Conservation (phyloP, 1,140 invertebrate genomes). For the Pinna nobilis region DNA sequence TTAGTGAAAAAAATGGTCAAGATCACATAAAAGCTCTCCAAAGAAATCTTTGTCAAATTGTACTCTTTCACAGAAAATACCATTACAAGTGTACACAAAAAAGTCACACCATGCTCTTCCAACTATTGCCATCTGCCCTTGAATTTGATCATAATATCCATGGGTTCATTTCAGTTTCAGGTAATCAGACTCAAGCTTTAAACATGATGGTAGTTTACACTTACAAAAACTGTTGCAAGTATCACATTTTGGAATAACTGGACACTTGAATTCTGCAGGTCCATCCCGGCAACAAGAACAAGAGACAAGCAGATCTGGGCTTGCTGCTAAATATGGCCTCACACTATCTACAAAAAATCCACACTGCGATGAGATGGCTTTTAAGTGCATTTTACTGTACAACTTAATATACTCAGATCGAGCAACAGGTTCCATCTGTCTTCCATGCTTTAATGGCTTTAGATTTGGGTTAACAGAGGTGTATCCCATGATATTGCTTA, state of each 20-base stretch:
- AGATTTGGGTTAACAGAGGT: too few species aligned
- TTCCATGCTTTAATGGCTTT: slow-evolving; percentile 15
- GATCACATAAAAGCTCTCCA: background rate
- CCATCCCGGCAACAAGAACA: slow-evolving; percentile 35
- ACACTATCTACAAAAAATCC: slow-evolving; percentile 13
- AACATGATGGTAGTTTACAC: background rate
- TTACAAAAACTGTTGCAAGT: slow-evolving; percentile 17
- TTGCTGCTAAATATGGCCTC: slow-evolving; percentile 1
- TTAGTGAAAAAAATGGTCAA: slow-evolving; percentile 6
- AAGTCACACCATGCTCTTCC: slow-evolving; percentile 18
- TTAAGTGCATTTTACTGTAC: slow-evolving; percentile 3
- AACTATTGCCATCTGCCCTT: slow-evolving; percentile 13
- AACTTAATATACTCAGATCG: background rate
- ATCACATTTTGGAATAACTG: slow-evolving; percentile 21
- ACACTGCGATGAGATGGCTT: slow-evolving; percentile 17
- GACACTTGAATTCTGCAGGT: slow-evolving; percentile 27
- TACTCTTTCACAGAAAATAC: background rate
- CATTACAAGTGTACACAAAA: slow-evolving; percentile 23
- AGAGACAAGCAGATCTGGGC: slow-evolving; percentile 19
- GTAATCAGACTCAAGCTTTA: background rate
- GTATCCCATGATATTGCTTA: too few species aligned
- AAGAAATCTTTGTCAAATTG: slow-evolving; percentile 21
- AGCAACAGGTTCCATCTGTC: slow-evolving; percentile 18
- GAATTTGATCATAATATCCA: slow-evolving; percentile 12
- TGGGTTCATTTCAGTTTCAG: background rate